phyloP scores from a whole-genome alignment of 2,888 invertebrate genomes.

The Drosophila mimetica region DNA sequence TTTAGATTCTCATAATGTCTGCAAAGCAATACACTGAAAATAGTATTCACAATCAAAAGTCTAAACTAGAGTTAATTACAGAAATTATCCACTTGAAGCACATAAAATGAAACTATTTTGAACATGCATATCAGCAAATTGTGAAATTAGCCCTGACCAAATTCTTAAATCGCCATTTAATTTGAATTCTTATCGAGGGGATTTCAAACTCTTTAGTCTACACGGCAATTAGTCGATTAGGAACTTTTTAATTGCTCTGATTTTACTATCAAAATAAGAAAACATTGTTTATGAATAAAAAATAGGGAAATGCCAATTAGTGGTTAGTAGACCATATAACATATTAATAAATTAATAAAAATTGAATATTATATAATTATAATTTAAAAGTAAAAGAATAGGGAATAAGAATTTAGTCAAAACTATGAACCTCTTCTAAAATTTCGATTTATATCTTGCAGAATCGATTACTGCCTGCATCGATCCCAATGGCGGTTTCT shows the following conservation, averaged over 20 bases:
- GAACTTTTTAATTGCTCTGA: not conserved
- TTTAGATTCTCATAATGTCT: not conserved
- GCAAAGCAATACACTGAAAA: not conserved
- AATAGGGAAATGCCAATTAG: too few species aligned
- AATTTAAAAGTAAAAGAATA: too few species aligned
- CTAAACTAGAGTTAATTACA: too few species aligned
- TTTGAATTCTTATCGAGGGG: constrained; percentile 1
- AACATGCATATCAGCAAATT: too few species aligned
- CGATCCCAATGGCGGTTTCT: constrained; percentile 53
- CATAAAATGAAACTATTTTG: too few species aligned
- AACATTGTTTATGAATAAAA: not conserved
- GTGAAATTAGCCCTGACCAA: constrained; percentile 1
- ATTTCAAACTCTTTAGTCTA: not conserved
- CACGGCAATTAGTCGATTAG: constrained; percentile 4
- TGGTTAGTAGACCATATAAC: too few species aligned
- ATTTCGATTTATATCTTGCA: constrained; percentile 12
- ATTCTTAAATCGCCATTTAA: not conserved
- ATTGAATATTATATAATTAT: too few species aligned
- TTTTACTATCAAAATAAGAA: not conserved
- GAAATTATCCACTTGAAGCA: too few species aligned
- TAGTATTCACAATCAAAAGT: too few species aligned
- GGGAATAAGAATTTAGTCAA: too few species aligned
- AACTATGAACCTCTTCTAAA: too few species aligned
- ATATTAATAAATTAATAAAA: too few species aligned
- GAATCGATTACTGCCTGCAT: constrained; percentile 43